Base-by-base conservation (phyloP, 2,113 vertebrate genomes). In the Pomatorhinus ruficollis region DNA sequence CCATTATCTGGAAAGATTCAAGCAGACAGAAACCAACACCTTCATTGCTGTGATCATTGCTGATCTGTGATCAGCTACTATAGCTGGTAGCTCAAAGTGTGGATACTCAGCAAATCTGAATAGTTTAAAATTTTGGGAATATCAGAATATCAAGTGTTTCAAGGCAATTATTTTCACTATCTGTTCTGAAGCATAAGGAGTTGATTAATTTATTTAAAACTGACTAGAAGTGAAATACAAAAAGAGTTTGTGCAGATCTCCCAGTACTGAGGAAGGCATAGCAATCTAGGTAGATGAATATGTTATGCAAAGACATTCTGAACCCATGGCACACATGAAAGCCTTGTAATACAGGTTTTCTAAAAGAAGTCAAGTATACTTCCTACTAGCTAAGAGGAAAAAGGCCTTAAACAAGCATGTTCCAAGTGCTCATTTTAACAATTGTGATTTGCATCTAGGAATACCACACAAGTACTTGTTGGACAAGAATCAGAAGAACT, bases 351-450 rank as follows among this genome's bases (percentile, higher is more conserved):
- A 89, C 79, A 80, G 21, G 66, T 70, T 89, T 91, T 93, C 52
- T 77, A 47, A 65, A 83, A 69, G 45, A 92, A 95, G 66, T 65
- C 1, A 3, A 87, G 69, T 80, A 77, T 49, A 52, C 47, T 81
- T 89, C 56, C 86, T 92, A 33, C 23, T 30, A 86, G 47, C 57
- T 87, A 56, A 93, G 61, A 90, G 72, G 76, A 22, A 93, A 94
- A 90, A 86, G 72, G 45, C n/a, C 71, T 87, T 88, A 79, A 93
- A 87, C n/a, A 88, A 85, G 49, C 37, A 50, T 22, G 35, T 69
- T 93, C 66, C 70, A 92, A 93, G 79, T 59, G 71, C 45, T 93
- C 45, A 82, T 83, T 95, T 60, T 50, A 89, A 70, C 90, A 93
- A 80, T 52, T 52, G 54, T 70, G 59, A 66, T 84, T 89, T 95